Percentiles rank a stretch among this genome's conserved stretches.
These are phyloP conservation scores for Globia sparganii DNA, from an alignment of 2,888 invertebrate species.

Conservation along the genomic window DNA sequence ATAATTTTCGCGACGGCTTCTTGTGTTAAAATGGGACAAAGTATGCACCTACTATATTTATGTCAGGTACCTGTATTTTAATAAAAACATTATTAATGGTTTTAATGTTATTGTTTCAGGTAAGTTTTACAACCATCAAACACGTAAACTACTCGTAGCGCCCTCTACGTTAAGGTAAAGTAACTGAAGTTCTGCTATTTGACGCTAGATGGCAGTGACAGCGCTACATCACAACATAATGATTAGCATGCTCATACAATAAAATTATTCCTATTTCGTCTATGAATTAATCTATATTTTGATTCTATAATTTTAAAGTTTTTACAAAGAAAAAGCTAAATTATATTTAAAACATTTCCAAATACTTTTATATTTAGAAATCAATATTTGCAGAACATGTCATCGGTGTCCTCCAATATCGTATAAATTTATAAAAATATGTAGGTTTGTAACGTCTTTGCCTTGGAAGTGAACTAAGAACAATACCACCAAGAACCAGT, in stretches of 20 bases:
- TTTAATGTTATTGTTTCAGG: conserved; percentile 86
- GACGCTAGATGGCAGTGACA: conserved; percentile 74
- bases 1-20: conserved; percentile 19
- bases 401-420: conserved; percentile 7
- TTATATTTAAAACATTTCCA: neutral
- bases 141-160: conserved; percentile 59
- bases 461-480: conserved; percentile 74
- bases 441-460: conserved; percentile 57
- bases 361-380: too few relatives aligned
- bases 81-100: conserved; percentile 27
- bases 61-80: neutral
- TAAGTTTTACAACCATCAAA: conserved; percentile 81
- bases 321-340: neutral
- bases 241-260: neutral
- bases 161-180: conserved; percentile 71
- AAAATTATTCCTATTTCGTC: neutral
- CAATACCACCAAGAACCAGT: conserved; percentile 86
- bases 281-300: neutral
- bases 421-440: conserved; percentile 44
- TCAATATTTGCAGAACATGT: neutral
- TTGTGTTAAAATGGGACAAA: conserved; percentile 23
- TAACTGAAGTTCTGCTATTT: conserved; percentile 75
- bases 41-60: conserved; percentile 4
- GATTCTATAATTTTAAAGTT: neutral
- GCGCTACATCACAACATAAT: conserved; percentile 2